phyloP scores from a whole-genome alignment of 2,113 vertebrate genomes.

The Percina caprodes region DNA sequence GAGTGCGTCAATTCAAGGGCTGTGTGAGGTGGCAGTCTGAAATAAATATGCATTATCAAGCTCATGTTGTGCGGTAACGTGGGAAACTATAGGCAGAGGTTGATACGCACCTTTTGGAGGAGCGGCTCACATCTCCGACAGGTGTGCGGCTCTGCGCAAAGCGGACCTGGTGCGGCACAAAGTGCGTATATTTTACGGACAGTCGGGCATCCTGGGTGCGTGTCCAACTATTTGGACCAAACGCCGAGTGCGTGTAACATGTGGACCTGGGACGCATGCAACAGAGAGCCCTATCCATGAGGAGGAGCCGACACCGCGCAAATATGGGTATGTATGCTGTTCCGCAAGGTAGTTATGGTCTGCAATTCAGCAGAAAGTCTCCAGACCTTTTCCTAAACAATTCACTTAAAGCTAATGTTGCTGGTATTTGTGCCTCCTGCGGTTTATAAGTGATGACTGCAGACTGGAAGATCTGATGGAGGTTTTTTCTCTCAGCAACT shows the following conservation, averaged over 20 bases:
- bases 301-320: conserved; percentile 71
- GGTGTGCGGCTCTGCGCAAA: conserved; percentile 67
- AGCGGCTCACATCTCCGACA: conserved; percentile 69
- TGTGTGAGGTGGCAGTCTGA: conserved; percentile 20
- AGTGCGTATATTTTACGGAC: conserved; percentile 33
- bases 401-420: conserved; percentile 44
- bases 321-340: conserved; percentile 82
- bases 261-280: conserved; percentile 71
- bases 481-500: conserved; percentile 44
- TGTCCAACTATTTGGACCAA: conserved; percentile 64
- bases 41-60: conserved; percentile 32
- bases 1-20: conserved; percentile 30
- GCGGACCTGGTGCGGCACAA: conserved; percentile 41
- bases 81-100: conserved; percentile 57
- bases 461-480: conserved; percentile 36
- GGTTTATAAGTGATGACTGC: conserved; percentile 58
- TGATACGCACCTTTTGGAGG: conserved; percentile 61
- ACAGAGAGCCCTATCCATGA: conserved; percentile 72
- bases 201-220: conserved; percentile 39
- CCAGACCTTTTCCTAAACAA: conserved; percentile 24
- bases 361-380: conserved; percentile 34
- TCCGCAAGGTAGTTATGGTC: conserved; percentile 18
- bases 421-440: conserved; percentile 35
- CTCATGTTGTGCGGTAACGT: conserved; percentile 56
- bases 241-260: conserved; percentile 74